Evolutionary conservation across 2,797 vertebrate species (phyloP).

Genomic region (Clarias laeviceps): DNA sequence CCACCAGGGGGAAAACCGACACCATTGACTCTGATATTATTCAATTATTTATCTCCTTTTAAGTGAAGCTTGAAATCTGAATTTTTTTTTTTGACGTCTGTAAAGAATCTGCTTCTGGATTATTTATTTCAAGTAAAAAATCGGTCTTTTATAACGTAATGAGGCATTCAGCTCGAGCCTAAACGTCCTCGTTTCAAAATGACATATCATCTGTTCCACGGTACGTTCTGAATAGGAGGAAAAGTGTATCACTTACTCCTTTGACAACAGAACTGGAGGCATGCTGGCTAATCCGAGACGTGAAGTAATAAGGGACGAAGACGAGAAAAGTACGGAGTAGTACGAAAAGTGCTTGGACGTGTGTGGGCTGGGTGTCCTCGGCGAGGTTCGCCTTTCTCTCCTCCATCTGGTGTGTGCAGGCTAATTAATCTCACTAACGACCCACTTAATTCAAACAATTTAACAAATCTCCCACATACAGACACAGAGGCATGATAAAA

Average conservation of each 20-base stretch:
- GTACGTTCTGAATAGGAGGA: neutral
- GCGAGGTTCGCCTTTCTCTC: slow-evolving; percentile 46
- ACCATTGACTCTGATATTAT: neutral
- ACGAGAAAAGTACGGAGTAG: neutral
- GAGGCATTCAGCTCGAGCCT: slow-evolving; percentile 10
- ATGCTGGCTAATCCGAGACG: neutral
- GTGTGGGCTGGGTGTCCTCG: slow-evolving; percentile 37
- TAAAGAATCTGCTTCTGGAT: neutral
- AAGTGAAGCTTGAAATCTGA: neutral
- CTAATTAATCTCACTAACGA: slow-evolving; percentile 57
- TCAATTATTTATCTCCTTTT: neutral
- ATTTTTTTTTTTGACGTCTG: neutral
- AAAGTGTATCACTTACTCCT: neutral
- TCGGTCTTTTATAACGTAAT: slow-evolving; percentile 16
- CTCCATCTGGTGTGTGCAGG: slow-evolving; percentile 51
- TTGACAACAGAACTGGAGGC: slow-evolving; percentile 2
- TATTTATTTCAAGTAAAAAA: slow-evolving; percentile 16
- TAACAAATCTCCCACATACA: slow-evolving; percentile 56
- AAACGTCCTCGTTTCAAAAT: slow-evolving; percentile 1
- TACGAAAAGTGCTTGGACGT: slow-evolving; percentile 32
- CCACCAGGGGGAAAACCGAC: neutral
- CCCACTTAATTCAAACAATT: slow-evolving; percentile 60
- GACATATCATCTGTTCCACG: slow-evolving; percentile 20
- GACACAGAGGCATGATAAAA: slow-evolving; percentile 40
- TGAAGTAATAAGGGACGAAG: neutral